Base-by-base conservation (phyloP, 53 echinoderm and acorn worm species). In the Actinopyga echinites region DNA sequence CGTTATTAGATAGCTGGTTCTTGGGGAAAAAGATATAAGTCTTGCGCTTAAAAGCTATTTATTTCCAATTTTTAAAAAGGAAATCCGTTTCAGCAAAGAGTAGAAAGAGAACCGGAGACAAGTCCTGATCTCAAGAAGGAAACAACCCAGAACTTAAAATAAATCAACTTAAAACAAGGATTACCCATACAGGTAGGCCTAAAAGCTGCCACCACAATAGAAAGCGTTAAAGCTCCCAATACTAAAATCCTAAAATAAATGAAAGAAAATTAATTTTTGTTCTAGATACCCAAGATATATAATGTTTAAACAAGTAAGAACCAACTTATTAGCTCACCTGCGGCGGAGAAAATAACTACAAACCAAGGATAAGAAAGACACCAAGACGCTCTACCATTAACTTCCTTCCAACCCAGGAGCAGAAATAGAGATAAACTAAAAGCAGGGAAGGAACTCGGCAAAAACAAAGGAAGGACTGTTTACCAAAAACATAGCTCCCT, bases 401-500 rank as follows among this genome's bases (percentile, higher is more conserved):
- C 15, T 45, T 78, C 84, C 74, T 78, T 57, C 79, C 87, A 91
- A 91, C 91, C 19, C 91, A 87, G 87, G 80, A 28, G 44, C 40
- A 23, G 20, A 30, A 7, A 40, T 0, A 45, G 57, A n/a, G 28
- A 34, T 4, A 35, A 13, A 37, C 1, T 77, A 83, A 8, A 49
- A 30, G 57, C 56, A 29, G 52, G 65, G 65, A 90, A 91, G 91
- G 91, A 91, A 91, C 88, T 91, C 88, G 91, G 91, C 91, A n/a
- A 91, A 91, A 91, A 32, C 17, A 12, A n/a, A 61, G 64, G 56
- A 80, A 79, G 85, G 91, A 85, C 91, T 91, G 91, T 91, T 91
- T 91, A 91, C 88, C 91, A 88, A 91, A 91, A 91, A 91, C 91
- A 91, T 91, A 85, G 91, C 91, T 25, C 88, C 56, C 61, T 56